Percentiles rank a stretch among this genome's conserved stretches.
These are phyloP conservation scores for Formica selysi DNA, from an alignment of 1,140 invertebrate species.

Conservation along the genomic window DNA sequence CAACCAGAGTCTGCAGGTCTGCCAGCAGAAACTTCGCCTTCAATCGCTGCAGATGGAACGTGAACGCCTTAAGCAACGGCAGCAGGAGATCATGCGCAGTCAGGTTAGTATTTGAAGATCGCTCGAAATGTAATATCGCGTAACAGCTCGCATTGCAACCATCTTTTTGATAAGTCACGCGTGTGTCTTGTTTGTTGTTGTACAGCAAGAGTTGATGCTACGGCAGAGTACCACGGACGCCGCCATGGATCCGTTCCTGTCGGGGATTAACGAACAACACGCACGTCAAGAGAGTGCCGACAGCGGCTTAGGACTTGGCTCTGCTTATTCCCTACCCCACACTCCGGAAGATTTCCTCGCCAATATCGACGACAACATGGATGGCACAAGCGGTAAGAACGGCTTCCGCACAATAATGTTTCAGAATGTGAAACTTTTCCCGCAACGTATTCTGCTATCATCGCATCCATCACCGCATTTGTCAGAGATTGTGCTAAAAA, in stretches of 20 bases:
- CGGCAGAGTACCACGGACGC: constrained; percentile 88
- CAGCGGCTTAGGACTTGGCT: constrained; percentile 95
- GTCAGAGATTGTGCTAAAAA: constrained; percentile 15
- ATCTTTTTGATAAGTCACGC: constrained; percentile 10
- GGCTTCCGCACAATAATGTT: background rate
- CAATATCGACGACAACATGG: constrained; percentile 95
- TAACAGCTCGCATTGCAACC: constrained; percentile 48
- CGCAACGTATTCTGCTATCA: constrained; percentile 5
- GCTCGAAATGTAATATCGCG: background rate
- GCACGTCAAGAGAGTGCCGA: constrained; percentile 97
- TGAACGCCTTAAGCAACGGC: constrained; percentile 94
- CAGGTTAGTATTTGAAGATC: constrained; percentile 88
- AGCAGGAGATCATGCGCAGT: constrained; percentile 93
- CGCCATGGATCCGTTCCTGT: constrained; percentile 93
- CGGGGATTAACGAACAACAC: constrained; percentile 92
- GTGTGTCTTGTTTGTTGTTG: constrained; percentile 47
- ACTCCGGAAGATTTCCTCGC: constrained; percentile 97
- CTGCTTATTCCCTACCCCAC: constrained; percentile 95
- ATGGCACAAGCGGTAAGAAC: constrained; percentile 90
- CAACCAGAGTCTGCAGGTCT: constrained; percentile 88
- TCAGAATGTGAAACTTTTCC: background rate
- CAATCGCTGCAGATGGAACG: constrained; percentile 95
- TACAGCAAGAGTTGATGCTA: constrained; percentile 91
- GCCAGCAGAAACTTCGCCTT: constrained; percentile 92
- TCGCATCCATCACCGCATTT: constrained; percentile 1